Evolutionary conservation across 2,888 invertebrate genomes (phyloP), one percentile per base, ranked within the genome.

Genomic region (Colostygia pectinataria): DNA sequence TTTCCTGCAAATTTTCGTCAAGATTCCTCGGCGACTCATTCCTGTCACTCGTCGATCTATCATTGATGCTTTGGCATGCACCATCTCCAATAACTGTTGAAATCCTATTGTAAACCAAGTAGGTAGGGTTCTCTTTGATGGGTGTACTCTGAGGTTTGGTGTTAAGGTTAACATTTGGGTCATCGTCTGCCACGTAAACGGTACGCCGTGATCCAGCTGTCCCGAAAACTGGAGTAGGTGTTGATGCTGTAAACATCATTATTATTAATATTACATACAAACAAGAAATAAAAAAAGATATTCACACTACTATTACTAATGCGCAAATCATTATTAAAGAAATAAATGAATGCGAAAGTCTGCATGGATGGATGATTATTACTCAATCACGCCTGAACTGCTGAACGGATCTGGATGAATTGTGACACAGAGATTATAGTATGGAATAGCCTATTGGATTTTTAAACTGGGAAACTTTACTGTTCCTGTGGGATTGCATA

Each of bases 131-230:
- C 51, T 91, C 91, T 63, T 90, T 84, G 40, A 87, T 71, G 0
- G 89, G 88, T 3, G 90, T 83, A 59, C 83, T 83, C 56, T 90
- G 86, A 14, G 89, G 80, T 64, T 86, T 83, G 13, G 80, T 71
- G 52, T 88, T 86, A 1, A 91, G 66, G 13, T 86, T 80, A 0
- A 86, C 83, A 51, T 89, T 87, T 2, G 92, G 77, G 73, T 93
- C 91, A 77, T 94, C 94, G 68, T 94, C 94, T 5, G 94, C 93
- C 36, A 95, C 92, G 78, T 97, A 97, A 6, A 97, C 96, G 0
- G 96, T 96, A 65, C 96, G 92, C 33, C 97, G 91, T 0, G 96
- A 95, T 3, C 97, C 97, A 2, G 96, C 95, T 27, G 95, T 93
- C 7, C 95, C 96, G 49, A 96, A 91, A 9, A 94, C 91, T 0